Percentiles rank a stretch among this genome's conserved stretches.
phyloP scores from a whole-genome alignment of 2,113 vertebrate species.

The Malurus melanocephalus region DNA sequence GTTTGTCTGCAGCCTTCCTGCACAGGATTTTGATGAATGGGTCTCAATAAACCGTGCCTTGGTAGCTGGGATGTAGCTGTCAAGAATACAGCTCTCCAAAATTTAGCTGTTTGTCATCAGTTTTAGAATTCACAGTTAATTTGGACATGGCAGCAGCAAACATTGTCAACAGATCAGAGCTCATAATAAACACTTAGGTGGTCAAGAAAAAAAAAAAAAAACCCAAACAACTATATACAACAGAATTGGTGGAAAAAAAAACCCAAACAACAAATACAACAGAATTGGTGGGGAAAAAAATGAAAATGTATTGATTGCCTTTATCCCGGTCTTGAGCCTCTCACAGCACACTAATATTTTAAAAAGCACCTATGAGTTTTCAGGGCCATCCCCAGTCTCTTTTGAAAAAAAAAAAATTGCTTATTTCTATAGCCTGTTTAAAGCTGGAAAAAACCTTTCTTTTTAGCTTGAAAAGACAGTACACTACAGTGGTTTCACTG shows the following conservation, averaged over 20 bases:
- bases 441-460: no score
- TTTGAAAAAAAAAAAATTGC: no score
- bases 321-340: not conserved
- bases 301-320: accelerated
- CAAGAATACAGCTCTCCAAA: not conserved
- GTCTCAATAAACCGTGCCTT: not conserved
- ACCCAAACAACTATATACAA: accelerated
- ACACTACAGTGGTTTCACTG: not conserved
- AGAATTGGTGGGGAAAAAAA: not conserved
- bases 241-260: not conserved
- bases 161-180: not conserved
- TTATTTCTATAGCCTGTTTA: not conserved
- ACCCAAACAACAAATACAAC: accelerated
- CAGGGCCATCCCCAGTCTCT: not conserved
- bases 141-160: not conserved
- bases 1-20: not conserved
- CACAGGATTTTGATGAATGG: not conserved
- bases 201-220: not conserved
- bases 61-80: not conserved
- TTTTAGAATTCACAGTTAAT: not conserved
- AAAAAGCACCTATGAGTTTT: not conserved
- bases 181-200: not conserved
- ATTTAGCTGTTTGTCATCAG: accelerated
- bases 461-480: not conserved
- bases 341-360: accelerated